phyloP scores from a whole-genome alignment of 2,888 invertebrate species.

The Ormyrus thymus region DNA sequence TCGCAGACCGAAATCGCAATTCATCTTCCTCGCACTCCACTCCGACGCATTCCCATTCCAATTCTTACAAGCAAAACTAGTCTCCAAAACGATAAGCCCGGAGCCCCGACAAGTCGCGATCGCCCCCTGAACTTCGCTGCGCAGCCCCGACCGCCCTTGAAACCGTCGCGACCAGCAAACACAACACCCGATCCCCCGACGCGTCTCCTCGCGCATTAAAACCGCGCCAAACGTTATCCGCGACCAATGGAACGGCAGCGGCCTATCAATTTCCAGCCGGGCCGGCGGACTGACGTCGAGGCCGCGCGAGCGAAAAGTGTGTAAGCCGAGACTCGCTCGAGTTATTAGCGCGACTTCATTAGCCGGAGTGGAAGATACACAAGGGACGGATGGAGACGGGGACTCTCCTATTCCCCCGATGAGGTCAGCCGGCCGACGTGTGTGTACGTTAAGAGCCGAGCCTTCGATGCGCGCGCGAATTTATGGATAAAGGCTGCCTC shows the following conservation, averaged over 20 bases:
- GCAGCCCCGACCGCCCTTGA: background rate
- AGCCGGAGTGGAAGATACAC: constrained; percentile 59
- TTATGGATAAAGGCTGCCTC: constrained; percentile 58
- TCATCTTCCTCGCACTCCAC: too few species aligned
- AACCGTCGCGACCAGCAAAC: background rate
- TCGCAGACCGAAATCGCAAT: too few species aligned
- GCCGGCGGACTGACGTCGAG: background rate
- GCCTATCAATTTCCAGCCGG: too few species aligned
- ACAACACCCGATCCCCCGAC: background rate
- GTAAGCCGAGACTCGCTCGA: constrained; percentile 43
- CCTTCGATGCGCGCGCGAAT: constrained; percentile 42
- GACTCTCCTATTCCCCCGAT: constrained; percentile 16
- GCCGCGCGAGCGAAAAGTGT: constrained; percentile 2
- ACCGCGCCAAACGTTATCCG: too few species aligned
- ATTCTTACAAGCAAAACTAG: too few species aligned
- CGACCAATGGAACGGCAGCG: too few species aligned
- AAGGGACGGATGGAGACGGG: constrained; percentile 65
- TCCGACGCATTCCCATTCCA: too few species aligned
- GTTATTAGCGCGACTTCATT: constrained; percentile 62
- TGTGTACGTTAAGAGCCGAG: constrained; percentile 54
- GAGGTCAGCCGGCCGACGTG: constrained; percentile 38
- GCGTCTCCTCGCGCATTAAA: background rate
- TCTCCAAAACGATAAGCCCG: too few species aligned
- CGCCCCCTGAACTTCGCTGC: too few species aligned
- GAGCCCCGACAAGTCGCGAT: too few species aligned